Percentiles rank a stretch among this genome's conserved stretches.
Evolutionary conservation across 2,888 invertebrate species (phyloP).

Genomic region (Apamea monoglypha): DNA sequence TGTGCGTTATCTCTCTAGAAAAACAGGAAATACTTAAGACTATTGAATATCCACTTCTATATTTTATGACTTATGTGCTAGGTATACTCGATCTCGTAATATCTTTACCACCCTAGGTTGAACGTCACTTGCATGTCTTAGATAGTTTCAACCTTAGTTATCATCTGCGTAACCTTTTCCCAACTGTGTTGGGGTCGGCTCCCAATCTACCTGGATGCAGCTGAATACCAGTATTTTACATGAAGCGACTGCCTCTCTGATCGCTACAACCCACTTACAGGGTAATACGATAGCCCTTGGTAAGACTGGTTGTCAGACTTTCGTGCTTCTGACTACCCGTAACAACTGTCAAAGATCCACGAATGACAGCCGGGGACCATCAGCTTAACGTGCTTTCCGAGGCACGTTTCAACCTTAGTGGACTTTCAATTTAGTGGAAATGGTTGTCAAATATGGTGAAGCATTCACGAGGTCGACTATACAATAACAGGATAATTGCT

Average conservation of each 20-base stretch:
- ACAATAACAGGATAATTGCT: not conserved
- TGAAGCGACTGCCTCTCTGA: not conserved
- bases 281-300: not conserved
- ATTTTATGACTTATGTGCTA: not conserved
- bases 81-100: not conserved
- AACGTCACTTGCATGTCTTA: not conserved
- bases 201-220: not conserved
- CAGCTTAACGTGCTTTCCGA: not conserved
- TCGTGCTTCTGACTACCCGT: not conserved
- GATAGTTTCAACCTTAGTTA: not conserved
- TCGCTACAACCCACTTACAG: not conserved
- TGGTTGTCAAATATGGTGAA: not conserved
- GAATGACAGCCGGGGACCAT: not conserved
- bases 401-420: not conserved
- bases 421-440: not conserved
- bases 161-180: not conserved
- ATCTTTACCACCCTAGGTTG: not conserved
- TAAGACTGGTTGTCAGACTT: not conserved
- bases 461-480: not conserved
- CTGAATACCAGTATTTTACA: not conserved
- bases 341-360: not conserved
- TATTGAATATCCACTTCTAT: not conserved
- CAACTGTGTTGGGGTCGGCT: not conserved
- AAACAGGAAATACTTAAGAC: conserved; percentile 29
- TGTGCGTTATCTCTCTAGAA: conserved; percentile 5